A percentile compares a stretch with the other conserved stretches of the same genome.
Evolutionary conservation across 1,140 invertebrate species (phyloP).

Genomic region (Conus betulinus): DNA sequence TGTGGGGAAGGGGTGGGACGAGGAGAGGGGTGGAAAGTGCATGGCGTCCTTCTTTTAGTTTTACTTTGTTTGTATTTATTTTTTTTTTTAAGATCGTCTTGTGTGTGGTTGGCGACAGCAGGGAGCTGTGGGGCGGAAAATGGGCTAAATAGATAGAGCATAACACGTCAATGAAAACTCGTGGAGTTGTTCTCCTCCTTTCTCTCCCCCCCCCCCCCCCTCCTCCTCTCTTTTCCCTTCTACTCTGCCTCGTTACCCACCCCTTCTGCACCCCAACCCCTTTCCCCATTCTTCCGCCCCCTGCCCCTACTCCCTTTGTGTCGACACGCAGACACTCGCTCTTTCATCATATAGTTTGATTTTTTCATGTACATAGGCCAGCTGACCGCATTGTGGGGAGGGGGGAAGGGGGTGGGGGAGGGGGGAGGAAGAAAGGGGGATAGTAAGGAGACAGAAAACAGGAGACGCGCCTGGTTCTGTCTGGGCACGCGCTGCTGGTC

Average conservation of each 20-base stretch:
- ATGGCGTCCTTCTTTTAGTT: too few species aligned
- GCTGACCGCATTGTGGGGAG: background rate
- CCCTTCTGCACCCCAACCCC: background rate
- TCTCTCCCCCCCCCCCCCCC: background rate
- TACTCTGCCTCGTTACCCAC: background rate
- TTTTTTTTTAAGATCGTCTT: too few species aligned
- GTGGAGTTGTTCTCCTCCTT: background rate
- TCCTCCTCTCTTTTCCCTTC: background rate
- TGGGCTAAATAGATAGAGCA: too few species aligned
- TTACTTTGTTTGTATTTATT: too few species aligned
- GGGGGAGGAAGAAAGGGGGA: background rate
- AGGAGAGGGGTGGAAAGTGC: too few species aligned
- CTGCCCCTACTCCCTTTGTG: background rate
- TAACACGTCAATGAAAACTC: too few species aligned
- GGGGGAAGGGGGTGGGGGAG: background rate
- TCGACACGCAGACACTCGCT: background rate
- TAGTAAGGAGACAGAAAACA: background rate
- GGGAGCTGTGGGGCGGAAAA: too few species aligned
- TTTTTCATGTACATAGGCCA: too few species aligned
- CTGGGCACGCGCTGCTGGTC: too few species aligned
- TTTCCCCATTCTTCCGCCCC: background rate
- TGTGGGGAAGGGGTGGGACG: too few species aligned
- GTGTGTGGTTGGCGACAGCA: too few species aligned
- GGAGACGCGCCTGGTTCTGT: background rate
- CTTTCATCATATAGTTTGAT: background rate